Base-by-base conservation (phyloP, 2,113 vertebrate species). In the Bubalus kerabau region DNA sequence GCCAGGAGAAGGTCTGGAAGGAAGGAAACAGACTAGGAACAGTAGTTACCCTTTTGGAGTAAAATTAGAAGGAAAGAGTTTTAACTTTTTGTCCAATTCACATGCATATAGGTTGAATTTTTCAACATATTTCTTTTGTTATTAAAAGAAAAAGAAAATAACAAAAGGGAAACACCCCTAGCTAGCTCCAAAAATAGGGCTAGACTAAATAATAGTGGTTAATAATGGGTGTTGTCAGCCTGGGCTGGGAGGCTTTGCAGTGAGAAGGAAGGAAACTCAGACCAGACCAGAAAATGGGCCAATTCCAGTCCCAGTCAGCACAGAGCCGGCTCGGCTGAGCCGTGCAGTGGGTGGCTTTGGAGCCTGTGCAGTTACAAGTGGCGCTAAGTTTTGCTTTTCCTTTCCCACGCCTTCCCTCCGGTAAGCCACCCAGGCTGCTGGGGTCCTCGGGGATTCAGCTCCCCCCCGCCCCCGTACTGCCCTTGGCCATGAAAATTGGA, bases 371-470 rank as follows among this genome's bases (percentile, higher is more conserved):
- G 43, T 52, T 48, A 36, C 28, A 36, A 17, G 59, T 76, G 21
- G 90, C 62, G 26, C 81, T 43, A 14, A 46, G 17, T 60, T 87
- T 57, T 87, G 85, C 88, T 95, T 91, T 97, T 78, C 81, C 90
- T 95, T 95, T 88, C 80, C 74, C 92, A 62, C 5, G 24, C 82
- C 91, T 81, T 71, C 60, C 71, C 81, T 76, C 13, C 2, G 26
- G 81, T 24, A 32, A 91, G 86, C 95, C 89, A 81, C 90, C 76
- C 82, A 83, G 5, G 78, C 95, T 93, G 95, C 89, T 88, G 19
- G 24, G 57, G 21, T 78, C 81, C 60, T 82, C 21, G 0, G 11
- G 57, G 19, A 21, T 48, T 90, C 92, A 67, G 62, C 89, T 92
- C 62, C 83, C 43, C 40, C 40, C 40, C 40, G 40, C 40, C 40